These are phyloP conservation scores for Caenorhabditis wallacei DNA, from an alignment of 2,888 invertebrate species.

Conservation along the genomic window DNA sequence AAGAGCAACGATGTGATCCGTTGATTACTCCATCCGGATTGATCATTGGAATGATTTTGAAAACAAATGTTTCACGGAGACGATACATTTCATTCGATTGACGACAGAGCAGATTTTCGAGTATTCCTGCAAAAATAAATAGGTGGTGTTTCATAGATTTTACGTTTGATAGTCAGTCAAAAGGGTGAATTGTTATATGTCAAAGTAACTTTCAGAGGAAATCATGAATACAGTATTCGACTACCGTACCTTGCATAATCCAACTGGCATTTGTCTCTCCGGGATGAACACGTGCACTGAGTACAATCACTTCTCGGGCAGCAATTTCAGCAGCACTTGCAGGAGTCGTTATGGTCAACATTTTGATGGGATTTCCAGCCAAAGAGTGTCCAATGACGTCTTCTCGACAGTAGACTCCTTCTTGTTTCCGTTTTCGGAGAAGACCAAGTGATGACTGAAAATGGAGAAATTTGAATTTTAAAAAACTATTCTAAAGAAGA, in stretches of 20 bases:
- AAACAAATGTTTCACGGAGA: constrained; percentile 88
- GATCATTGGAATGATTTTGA: constrained; percentile 93
- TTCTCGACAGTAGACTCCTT: constrained; percentile 62
- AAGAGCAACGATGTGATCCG: constrained; percentile 84
- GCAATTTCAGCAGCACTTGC: constrained; percentile 81
- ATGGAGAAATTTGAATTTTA: not conserved
- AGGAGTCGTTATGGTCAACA: constrained; percentile 88
- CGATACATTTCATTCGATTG: constrained; percentile 83
- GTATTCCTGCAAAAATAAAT: constrained; percentile 68
- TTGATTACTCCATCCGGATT: constrained; percentile 91
- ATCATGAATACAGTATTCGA: not conserved
- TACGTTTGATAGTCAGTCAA: too few relatives aligned
- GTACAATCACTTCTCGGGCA: constrained; percentile 85
- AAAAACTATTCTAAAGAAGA: not conserved
- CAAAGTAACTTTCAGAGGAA: too few relatives aligned
- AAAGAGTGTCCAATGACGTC: constrained; percentile 71
- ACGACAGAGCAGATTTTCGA: constrained; percentile 68
- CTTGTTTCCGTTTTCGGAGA: constrained; percentile 44
- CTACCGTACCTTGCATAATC: constrained; percentile 89
- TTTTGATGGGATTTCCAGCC: constrained; percentile 72
- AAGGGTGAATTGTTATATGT: too few relatives aligned
- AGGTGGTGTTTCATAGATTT: too few relatives aligned
- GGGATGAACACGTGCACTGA: constrained; percentile 91
- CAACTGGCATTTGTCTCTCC: constrained; percentile 93
- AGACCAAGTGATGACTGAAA: constrained; percentile 60